Evolutionary conservation across 2,797 vertebrate species (phyloP), one percentile per base, ranked within the genome.

Genomic region (Propithecus deckenii): DNA sequence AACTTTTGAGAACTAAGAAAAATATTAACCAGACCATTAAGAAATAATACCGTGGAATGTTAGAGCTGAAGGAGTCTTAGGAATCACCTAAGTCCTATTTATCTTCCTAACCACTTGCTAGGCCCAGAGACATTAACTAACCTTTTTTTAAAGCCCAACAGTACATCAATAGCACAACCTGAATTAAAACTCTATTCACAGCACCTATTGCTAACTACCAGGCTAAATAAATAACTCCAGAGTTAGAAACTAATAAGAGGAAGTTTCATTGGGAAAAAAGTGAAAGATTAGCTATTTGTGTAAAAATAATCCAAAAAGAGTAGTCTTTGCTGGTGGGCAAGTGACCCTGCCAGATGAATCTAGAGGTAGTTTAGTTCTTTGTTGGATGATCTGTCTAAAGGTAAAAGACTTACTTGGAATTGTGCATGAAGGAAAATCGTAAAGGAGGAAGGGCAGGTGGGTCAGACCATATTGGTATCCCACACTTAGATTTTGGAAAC

Each of bases 401-500:
- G 32, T 38, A 65, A 89, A 91, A 75, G 22, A 6, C 18, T 80
- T 38, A 12, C 8, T 46, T 72, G 10, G 13, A 80, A 28, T 15
- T 57, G 2, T 13, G 43, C 71, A 8, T n/a, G 30, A 93, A 87
- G 38, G 22, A 86, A 18, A 46, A 93, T 87, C 30, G 43, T 46
- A 14, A 89, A 89, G 75, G 52, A 85, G 23, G 9, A 84, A 86
- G 35, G n/a, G 22, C 9, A 52, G 48, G 8, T 55, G 74, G 67
- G 28, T 71, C 50, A 65, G 72, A 48, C 52, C 46, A 35, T 57
- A 14, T 23, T 50, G 50, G 41, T 43, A 50, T 83, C 59, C 18
- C 9, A 84, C 48, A 61, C 22, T 89, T 83, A 67, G 76, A 67
- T 96, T 90, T 96, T 91, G 46, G 46, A 84, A 92, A 61, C 6